Percentiles rank a stretch among this genome's conserved stretches.
These are phyloP conservation scores for Chrysoperla carnea DNA, from an alignment of 1,140 invertebrate genomes.

Conservation along the genomic window DNA sequence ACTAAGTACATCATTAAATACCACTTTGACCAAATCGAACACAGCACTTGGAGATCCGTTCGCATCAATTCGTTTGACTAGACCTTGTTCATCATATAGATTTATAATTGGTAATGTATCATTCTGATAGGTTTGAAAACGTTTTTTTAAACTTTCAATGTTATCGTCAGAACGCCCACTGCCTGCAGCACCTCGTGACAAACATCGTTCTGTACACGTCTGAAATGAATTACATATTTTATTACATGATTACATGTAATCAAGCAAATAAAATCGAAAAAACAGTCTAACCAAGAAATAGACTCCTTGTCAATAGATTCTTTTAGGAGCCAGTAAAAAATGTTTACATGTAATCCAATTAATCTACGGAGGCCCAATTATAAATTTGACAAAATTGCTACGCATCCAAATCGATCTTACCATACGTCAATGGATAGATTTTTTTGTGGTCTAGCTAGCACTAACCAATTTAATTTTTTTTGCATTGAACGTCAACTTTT, in stretches of 20 bases:
- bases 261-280: no score
- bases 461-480: no score
- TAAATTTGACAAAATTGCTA: no score
- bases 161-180: conserved; percentile 95
- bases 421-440: no score
- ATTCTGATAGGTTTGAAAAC: conserved; percentile 77
- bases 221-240: conserved; percentile 11
- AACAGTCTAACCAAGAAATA: no score
- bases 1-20: background rate
- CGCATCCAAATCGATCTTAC: no score
- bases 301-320: no score
- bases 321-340: no score
- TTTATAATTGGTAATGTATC: conserved; percentile 91
- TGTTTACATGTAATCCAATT: no score
- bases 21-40: background rate
- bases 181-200: conserved; percentile 68
- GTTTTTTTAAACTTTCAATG: conserved; percentile 71
- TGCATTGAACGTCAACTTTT: no score
- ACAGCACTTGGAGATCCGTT: conserved; percentile 49
- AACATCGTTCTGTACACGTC: conserved; percentile 65
- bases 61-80: conserved; percentile 68
- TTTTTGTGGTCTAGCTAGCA: no score
- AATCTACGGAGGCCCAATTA: no score
- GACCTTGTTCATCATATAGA: conserved; percentile 50
- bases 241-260: background rate